These are phyloP conservation scores for Xyrauchen texanus DNA, from an alignment of 2,113 vertebrate species.

Conservation along the genomic window DNA sequence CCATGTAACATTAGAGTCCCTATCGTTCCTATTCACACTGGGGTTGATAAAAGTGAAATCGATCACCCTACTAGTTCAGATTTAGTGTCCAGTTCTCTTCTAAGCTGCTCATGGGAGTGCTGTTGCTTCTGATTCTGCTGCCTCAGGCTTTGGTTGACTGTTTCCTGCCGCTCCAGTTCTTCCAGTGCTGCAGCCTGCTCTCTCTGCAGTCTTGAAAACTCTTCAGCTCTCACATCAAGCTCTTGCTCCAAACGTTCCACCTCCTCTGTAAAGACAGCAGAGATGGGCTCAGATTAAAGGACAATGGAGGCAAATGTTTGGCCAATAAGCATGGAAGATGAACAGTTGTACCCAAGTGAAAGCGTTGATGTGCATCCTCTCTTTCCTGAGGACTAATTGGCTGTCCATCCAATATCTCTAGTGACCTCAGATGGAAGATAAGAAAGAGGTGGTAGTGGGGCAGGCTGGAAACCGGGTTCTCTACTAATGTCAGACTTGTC, in stretches of 20 bases:
- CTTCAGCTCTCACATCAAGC: conserved; percentile 71
- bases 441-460: conserved; percentile 80
- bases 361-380: conserved; percentile 79
- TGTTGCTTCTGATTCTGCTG: conserved; percentile 73
- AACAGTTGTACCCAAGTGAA: conserved; percentile 79
- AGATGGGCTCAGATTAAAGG: not conserved
- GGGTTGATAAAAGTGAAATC: conserved; percentile 57
- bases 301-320: too few relatives aligned
- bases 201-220: conserved; percentile 72
- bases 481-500: conserved; percentile 75
- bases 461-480: conserved; percentile 78
- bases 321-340: not conserved
- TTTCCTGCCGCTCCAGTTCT: conserved; percentile 75
- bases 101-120: conserved; percentile 68
- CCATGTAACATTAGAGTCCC: not conserved
- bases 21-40: conserved; percentile 30
- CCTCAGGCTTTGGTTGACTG: conserved; percentile 73
- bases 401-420: conserved; percentile 79
- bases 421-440: conserved; percentile 80
- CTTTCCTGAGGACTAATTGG: conserved; percentile 76
- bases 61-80: conserved; percentile 76
- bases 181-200: conserved; percentile 70
- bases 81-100: conserved; percentile 78
- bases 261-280: conserved; percentile 72
- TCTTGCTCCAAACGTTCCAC: conserved; percentile 81